Conservation (phyloP, 2,113 vertebrate genomes). For the Silurus meridionalis region DNA sequence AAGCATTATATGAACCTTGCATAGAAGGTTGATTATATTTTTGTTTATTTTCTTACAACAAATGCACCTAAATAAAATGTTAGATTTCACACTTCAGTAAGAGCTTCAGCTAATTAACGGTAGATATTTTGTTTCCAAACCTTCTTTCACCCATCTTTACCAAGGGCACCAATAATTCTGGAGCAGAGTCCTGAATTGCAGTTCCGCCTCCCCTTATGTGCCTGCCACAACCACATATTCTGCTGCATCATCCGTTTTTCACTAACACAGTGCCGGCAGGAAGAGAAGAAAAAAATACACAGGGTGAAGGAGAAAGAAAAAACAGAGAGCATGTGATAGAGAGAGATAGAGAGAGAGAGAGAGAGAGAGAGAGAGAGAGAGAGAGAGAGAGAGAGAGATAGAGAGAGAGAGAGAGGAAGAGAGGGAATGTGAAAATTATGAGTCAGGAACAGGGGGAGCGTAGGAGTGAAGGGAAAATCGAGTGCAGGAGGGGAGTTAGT, state of each 20-base stretch:
- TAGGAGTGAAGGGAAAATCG: conserved; percentile 33
- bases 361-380: conserved; percentile 44
- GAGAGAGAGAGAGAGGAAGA: conserved; percentile 48
- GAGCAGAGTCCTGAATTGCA: conserved; percentile 12
- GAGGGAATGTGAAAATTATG: conserved; percentile 39
- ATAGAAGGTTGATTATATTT: not conserved
- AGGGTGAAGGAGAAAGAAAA: conserved; percentile 49
- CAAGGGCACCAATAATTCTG: not conserved
- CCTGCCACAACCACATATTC: conserved; percentile 85
- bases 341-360: conserved; percentile 48
- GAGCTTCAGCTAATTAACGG: not conserved
- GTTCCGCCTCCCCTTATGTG: conserved; percentile 36
- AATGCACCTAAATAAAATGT: not conserved
- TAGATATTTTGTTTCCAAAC: not conserved
- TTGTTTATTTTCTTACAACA: not conserved
- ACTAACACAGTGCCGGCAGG: conserved; percentile 77
- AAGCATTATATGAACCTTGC: not conserved
- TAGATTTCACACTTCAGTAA: not conserved
- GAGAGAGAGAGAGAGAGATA: conserved; percentile 47
- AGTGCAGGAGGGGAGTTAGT: not conserved
- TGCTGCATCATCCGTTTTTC: conserved; percentile 92
- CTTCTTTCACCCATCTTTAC: not conserved
- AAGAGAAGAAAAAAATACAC: conserved; percentile 35
- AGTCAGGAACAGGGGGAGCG: conserved; percentile 46
- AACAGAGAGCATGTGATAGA: conserved; percentile 54